Percentiles rank a stretch among this genome's conserved stretches.
These are phyloP conservation scores for Vollenhovia emeryi DNA, from an alignment of 1,140 invertebrate genomes.

Conservation along the genomic window DNA sequence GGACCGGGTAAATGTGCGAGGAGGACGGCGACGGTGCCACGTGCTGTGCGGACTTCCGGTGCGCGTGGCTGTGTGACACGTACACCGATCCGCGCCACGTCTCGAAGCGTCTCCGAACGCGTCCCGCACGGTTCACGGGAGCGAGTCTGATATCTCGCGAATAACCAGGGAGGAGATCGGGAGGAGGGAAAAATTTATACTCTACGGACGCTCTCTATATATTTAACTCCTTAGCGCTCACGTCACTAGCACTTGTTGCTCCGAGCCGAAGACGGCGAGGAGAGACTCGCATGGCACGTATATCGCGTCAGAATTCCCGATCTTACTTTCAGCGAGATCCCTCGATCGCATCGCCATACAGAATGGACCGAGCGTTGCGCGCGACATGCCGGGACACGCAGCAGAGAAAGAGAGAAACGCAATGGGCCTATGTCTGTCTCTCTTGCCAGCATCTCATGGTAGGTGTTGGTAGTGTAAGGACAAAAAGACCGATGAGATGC, in stretches of 20 bases:
- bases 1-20: neutral
- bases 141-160: neutral
- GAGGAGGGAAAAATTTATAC: conserved; percentile 14
- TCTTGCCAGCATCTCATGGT: too few species aligned
- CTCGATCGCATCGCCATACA: too few species aligned
- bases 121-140: neutral
- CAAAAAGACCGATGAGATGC: too few species aligned
- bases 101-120: neutral
- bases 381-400: too few species aligned
- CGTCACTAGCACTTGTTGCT: conserved; percentile 38
- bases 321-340: conserved; percentile 5
- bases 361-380: too few species aligned
- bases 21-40: neutral
- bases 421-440: too few species aligned
- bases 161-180: neutral
- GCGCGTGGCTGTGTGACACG: neutral
- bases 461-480: too few species aligned
- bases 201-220: neutral
- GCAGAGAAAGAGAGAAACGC: too few species aligned
- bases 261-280: neutral
- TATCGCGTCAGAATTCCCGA: neutral
- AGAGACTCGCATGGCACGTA: neutral
- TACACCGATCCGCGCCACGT: neutral
- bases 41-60: neutral
- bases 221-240: conserved; percentile 25